These are phyloP conservation scores for Sipha flava DNA, from an alignment of 1,140 invertebrate species.

Conservation along the genomic window DNA sequence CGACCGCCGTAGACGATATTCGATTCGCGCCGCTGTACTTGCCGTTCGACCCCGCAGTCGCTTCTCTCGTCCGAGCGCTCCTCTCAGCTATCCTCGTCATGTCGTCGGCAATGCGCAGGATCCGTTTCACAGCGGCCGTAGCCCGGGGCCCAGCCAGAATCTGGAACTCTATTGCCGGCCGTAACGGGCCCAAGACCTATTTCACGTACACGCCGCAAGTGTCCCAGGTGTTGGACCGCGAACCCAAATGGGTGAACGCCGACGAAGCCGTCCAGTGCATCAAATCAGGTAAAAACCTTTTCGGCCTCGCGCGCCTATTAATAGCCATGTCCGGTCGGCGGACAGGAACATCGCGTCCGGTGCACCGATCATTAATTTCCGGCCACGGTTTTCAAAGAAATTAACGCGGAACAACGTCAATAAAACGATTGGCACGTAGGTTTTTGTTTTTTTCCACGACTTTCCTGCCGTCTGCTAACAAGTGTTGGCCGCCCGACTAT, in stretches of 20 bases:
- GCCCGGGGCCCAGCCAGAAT: not conserved
- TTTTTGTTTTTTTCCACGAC: too few relatives aligned
- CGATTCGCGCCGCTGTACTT: too few relatives aligned
- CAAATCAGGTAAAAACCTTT: constrained; percentile 43
- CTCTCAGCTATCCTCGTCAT: not conserved
- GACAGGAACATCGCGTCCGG: too few relatives aligned
- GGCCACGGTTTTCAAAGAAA: too few relatives aligned
- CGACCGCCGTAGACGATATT: too few relatives aligned
- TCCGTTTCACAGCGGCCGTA: not conserved
- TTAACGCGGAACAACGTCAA: too few relatives aligned
- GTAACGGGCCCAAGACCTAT: constrained; percentile 31
- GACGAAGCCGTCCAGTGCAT: constrained; percentile 46
- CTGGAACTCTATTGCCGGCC: not conserved
- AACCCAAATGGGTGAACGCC: constrained; percentile 45
- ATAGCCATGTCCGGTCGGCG: too few relatives aligned
- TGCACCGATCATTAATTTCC: too few relatives aligned
- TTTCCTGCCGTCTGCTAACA: too few relatives aligned
- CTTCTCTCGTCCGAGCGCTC: too few relatives aligned
- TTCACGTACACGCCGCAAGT: constrained; percentile 42
- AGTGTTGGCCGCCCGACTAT: not conserved
- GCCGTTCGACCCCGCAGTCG: too few relatives aligned
- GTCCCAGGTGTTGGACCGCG: constrained; percentile 44
- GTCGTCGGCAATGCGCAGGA: not conserved
- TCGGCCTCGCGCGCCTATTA: not conserved
- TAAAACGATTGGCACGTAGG: too few relatives aligned